Conservation (phyloP, 2,113 vertebrate genomes). For the Polypterus senegalus region DNA sequence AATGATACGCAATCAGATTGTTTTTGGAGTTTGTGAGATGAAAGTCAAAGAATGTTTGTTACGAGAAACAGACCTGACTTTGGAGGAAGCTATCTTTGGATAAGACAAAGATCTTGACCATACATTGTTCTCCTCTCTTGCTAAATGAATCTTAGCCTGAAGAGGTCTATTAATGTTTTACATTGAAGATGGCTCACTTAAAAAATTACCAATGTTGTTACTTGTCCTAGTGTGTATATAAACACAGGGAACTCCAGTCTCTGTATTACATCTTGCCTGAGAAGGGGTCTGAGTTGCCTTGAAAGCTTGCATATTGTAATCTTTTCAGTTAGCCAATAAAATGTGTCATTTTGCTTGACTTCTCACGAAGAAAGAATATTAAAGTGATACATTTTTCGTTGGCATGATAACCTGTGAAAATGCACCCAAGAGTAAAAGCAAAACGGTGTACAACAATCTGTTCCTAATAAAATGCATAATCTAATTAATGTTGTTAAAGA, state of each 20-base stretch:
- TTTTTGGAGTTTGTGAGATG: neutral
- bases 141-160: too few relatives aligned
- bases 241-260: too few relatives aligned
- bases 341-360: too few relatives aligned
- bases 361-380: neutral
- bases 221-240: too few relatives aligned
- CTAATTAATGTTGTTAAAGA: neutral
- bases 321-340: too few relatives aligned
- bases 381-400: neutral
- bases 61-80: neutral
- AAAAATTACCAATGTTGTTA: too few relatives aligned
- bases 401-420: neutral
- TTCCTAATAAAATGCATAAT: neutral
- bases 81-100: neutral
- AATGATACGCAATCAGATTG: neutral
- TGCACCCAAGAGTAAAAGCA: neutral
- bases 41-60: neutral
- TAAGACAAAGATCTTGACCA: neutral
- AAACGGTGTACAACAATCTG: neutral
- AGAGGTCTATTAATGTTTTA: too few relatives aligned
- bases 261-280: too few relatives aligned
- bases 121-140: too few relatives aligned
- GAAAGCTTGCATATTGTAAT: too few relatives aligned
- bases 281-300: too few relatives aligned
- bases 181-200: too few relatives aligned